These are phyloP conservation scores for Scaptomyza caliginosa DNA, from an alignment of 2,888 invertebrate genomes.

Conservation along the genomic window DNA sequence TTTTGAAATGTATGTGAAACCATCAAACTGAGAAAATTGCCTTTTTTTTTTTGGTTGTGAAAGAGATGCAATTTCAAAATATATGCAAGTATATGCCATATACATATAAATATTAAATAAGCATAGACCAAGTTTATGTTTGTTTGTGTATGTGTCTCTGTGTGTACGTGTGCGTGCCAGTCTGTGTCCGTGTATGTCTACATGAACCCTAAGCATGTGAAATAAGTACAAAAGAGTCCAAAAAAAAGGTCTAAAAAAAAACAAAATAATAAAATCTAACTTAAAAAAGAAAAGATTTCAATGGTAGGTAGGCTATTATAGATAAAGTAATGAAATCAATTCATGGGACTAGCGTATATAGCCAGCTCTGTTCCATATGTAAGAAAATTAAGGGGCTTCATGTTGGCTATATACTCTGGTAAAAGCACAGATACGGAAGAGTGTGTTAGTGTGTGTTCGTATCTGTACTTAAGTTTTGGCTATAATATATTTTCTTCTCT, in stretches of 20 bases:
- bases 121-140: constrained; percentile 18
- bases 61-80: constrained; percentile 74
- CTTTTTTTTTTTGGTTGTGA: constrained; percentile 33
- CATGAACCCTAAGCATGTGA: constrained; percentile 33
- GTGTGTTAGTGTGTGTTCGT: constrained; percentile 14
- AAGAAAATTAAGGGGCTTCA: constrained; percentile 16
- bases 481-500: constrained; percentile 31
- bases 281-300: constrained; percentile 35
- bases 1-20: constrained; percentile 77
- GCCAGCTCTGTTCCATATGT: constrained; percentile 26
- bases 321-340: constrained; percentile 2
- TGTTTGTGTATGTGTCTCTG: constrained; percentile 19
- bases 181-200: constrained; percentile 31
- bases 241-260: constrained; percentile 34
- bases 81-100: constrained; percentile 61
- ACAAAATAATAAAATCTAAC: constrained; percentile 16
- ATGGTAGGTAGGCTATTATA: constrained; percentile 19
- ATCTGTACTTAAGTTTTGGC: constrained; percentile 43
- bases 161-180: constrained; percentile 31
- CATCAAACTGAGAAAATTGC: constrained; percentile 82
- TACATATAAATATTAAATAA: constrained; percentile 56
- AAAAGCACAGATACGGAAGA: not conserved
- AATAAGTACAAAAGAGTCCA: constrained; percentile 47
- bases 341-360: constrained; percentile 61
- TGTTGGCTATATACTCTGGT: constrained; percentile 40